A percentile compares a stretch with the other conserved stretches of the same genome.
These are phyloP conservation scores for Sycobia sp. DNA, from an alignment of 1,140 invertebrate species.

Conservation along the genomic window DNA sequence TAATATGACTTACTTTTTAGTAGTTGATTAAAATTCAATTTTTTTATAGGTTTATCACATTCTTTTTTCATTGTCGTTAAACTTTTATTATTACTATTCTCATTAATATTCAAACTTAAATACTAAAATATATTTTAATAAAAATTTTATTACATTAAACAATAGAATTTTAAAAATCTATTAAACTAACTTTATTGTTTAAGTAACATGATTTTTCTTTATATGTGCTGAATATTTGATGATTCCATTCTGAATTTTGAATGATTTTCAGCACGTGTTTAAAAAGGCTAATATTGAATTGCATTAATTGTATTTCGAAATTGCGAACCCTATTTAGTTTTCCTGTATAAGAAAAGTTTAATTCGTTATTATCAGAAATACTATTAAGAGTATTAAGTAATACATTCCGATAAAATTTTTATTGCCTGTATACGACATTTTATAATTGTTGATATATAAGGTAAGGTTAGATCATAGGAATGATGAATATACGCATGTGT, in stretches of 20 bases:
- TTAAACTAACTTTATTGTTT: conserved; percentile 9
- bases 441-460: not conserved
- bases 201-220: not conserved
- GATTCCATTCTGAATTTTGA: not conserved
- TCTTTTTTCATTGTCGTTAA: conserved; percentile 14
- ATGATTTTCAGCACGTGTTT: not conserved
- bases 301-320: not conserved
- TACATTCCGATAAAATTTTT: too few species aligned
- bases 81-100: not conserved
- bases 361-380: too few species aligned
- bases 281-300: too few species aligned
- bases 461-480: not conserved
- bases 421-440: too few species aligned
- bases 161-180: not conserved
- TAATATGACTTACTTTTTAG: conserved; percentile 23
- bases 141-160: not conserved
- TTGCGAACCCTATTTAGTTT: not conserved
- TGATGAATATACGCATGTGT: too few species aligned
- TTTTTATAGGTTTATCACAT: conserved; percentile 18
- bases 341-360: not conserved
- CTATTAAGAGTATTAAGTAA: too few species aligned
- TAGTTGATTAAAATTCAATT: conserved; percentile 32
- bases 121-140: not conserved
- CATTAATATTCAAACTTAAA: not conserved
- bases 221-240: not conserved